Evolutionary conservation across 2,797 vertebrate genomes (phyloP).

Genomic region (Fistularia tabacaria): DNA sequence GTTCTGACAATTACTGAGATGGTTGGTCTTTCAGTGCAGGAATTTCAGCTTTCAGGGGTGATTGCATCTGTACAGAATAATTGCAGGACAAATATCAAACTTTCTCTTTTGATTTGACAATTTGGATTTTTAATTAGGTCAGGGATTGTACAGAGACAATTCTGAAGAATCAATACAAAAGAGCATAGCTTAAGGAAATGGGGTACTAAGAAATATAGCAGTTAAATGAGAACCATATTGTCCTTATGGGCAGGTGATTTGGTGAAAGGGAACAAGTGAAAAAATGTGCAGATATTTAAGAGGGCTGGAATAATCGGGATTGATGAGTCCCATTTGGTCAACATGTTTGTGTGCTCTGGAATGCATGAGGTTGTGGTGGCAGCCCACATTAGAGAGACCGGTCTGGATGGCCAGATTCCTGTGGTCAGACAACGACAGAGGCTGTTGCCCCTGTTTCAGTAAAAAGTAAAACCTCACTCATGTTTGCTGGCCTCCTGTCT

Average conservation of each 20-base stretch:
- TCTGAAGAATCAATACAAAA: slow-evolving; percentile 1
- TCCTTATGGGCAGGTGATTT: slow-evolving; percentile 73
- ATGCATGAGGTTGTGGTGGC: slow-evolving; percentile 72
- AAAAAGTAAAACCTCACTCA: slow-evolving; percentile 47
- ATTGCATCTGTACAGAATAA: neutral
- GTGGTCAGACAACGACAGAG: slow-evolving; percentile 73
- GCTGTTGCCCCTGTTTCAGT: slow-evolving; percentile 60
- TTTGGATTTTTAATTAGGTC: no score
- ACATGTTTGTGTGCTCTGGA: slow-evolving; percentile 80
- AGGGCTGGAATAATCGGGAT: slow-evolving; percentile 69
- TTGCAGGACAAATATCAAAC: no score
- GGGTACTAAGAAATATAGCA: slow-evolving; percentile 40
- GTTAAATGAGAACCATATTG: slow-evolving; percentile 65
- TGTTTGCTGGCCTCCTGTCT: slow-evolving; percentile 65
- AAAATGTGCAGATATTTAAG: slow-evolving; percentile 70
- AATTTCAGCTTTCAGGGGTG: slow-evolving; percentile 7
- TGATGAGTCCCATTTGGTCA: slow-evolving; percentile 78
- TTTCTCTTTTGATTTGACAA: no score
- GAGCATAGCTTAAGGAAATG: slow-evolving; percentile 40
- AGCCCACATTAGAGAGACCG: slow-evolving; percentile 72
- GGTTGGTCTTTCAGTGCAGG: slow-evolving; percentile 14
- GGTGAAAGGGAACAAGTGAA: slow-evolving; percentile 74
- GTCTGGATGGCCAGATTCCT: slow-evolving; percentile 71
- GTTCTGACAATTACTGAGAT: slow-evolving; percentile 57
- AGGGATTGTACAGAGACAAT: no score